Conservation (phyloP, 2,888 invertebrate species). For the Tipula helvola region DNA sequence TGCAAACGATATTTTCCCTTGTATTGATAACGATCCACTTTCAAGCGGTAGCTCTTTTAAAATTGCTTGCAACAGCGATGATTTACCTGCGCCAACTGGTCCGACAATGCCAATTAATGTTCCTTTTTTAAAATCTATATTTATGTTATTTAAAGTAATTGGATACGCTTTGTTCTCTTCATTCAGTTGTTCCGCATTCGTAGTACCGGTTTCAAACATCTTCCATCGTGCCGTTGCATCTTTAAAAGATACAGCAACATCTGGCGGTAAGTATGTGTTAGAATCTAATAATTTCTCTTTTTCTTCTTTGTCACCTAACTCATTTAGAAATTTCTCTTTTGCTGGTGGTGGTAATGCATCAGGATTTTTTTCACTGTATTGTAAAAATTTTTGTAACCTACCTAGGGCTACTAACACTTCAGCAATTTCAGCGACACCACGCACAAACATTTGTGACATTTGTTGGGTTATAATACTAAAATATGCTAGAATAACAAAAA, state of each 20-base stretch:
- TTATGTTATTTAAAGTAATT: conserved; percentile 40
- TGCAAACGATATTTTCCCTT: conserved; percentile 58
- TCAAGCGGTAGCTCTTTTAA: conserved; percentile 55
- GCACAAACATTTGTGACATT: conserved; percentile 45
- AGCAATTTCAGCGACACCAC: conserved; percentile 65
- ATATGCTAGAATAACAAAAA: conserved; percentile 45
- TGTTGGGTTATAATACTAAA: conserved; percentile 42
- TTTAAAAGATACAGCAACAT: conserved; percentile 16
- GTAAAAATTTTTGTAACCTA: conserved; percentile 42
- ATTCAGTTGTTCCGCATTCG: conserved; percentile 4
- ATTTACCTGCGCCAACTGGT: conserved; percentile 64
- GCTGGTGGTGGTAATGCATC: conserved; percentile 7
- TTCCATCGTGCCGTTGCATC: conserved; percentile 39
- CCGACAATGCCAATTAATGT: conserved; percentile 59
- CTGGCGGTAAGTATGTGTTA: conserved; percentile 22
- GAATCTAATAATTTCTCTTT: conserved; percentile 14
- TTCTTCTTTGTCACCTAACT: conserved; percentile 12
- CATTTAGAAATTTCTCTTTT: conserved; percentile 13
- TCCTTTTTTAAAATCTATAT: conserved; percentile 41
- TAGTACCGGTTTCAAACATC: conserved; percentile 12
- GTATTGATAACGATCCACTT: conserved; percentile 42
- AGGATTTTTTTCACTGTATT: conserved; percentile 29
- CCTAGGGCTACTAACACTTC: conserved; percentile 66
- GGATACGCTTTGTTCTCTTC: conserved; percentile 10
- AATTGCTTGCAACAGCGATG: conserved; percentile 52